Percentiles rank a stretch among this genome's conserved stretches.
Evolutionary conservation across 2,113 vertebrate genomes (phyloP).

Genomic region (Chionomys nivalis): DNA sequence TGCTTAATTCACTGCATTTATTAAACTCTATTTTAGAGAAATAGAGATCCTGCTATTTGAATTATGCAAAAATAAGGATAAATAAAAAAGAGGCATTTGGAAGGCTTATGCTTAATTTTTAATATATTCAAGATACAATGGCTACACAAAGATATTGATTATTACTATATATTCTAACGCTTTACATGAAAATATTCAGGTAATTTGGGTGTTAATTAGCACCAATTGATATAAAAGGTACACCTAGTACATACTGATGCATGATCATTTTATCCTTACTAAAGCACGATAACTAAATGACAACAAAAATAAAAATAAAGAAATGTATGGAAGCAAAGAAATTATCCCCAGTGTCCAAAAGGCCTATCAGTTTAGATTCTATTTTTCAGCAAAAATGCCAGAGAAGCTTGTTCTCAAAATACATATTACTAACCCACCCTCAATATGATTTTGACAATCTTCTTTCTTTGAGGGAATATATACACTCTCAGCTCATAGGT

Average conservation of each 20-base stretch:
- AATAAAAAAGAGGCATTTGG: not conserved
- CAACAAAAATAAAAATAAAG: not conserved
- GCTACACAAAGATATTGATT: not conserved
- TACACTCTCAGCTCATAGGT: not conserved
- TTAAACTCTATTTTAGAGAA: constrained; percentile 12
- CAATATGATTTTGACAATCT: not conserved
- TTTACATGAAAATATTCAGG: constrained; percentile 40
- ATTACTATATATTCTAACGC: not conserved
- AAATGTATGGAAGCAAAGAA: not conserved
- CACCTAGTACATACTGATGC: not conserved
- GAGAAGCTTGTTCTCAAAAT: not conserved
- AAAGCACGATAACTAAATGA: constrained; percentile 22
- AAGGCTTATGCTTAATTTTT: not conserved
- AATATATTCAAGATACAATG: constrained; percentile 4
- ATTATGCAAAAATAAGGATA: not conserved
- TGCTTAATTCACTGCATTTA: not conserved
- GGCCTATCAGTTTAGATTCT: not conserved
- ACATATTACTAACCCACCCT: not conserved
- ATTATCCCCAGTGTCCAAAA: not conserved
- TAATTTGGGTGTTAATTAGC: not conserved
- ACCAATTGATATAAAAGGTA: not conserved
- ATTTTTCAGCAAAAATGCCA: not conserved
- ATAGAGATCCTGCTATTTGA: not conserved
- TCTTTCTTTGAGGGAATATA: not conserved
- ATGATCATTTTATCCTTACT: not conserved